These are phyloP conservation scores for Cantharis flavilabris DNA, from an alignment of 2,888 invertebrate genomes.

Conservation along the genomic window DNA sequence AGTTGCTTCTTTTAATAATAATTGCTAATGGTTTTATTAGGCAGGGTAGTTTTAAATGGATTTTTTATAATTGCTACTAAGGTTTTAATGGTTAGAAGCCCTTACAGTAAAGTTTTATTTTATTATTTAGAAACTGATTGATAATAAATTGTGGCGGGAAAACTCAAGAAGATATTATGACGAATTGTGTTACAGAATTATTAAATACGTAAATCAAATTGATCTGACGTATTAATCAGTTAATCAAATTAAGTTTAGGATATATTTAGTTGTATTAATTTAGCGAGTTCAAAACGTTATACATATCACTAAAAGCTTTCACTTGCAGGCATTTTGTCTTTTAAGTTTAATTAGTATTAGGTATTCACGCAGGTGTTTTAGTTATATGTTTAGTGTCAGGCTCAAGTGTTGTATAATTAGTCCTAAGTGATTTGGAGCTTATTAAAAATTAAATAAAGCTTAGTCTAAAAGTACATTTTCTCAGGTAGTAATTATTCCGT, in stretches of 20 bases:
- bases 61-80: no score
- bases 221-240: background rate
- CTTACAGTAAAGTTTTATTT: no score
- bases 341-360: slow-evolving; percentile 32
- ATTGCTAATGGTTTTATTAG: no score
- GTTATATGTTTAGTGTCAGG: slow-evolving; percentile 37
- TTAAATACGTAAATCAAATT: background rate
- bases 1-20: no score
- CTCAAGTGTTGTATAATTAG: slow-evolving; percentile 41
- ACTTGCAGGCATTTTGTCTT: slow-evolving; percentile 8
- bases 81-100: no score
- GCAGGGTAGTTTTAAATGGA: no score
- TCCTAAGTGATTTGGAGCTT: slow-evolving; percentile 33
- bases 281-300: slow-evolving; percentile 18
- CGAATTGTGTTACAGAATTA: background rate
- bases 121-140: background rate
- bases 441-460: slow-evolving; percentile 23
- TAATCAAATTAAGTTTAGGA: background rate
- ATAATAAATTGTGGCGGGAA: background rate
- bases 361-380: slow-evolving; percentile 33
- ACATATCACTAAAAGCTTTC: slow-evolving; percentile 30
- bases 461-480: slow-evolving; percentile 40
- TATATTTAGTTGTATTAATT: background rate
- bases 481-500: slow-evolving; percentile 23
- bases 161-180: background rate